Percentiles rank a stretch among this genome's conserved stretches.
Conservation (phyloP, 1,140 invertebrate genomes). For the Zaprionus kolodkinae region DNA sequence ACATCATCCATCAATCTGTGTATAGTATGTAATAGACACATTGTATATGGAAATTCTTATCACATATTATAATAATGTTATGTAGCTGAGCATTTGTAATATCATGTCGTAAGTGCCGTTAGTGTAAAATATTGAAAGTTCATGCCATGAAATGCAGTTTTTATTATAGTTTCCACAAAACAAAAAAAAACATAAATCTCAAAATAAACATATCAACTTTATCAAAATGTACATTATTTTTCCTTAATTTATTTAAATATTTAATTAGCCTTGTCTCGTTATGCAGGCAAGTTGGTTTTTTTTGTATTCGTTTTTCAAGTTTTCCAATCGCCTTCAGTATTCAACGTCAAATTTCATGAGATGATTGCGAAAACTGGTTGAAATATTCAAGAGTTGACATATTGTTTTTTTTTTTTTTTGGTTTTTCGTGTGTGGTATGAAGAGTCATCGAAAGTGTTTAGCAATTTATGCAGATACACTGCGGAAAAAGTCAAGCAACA, state of each 20-base stretch:
- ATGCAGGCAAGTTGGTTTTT: background rate
- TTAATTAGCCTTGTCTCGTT: conserved; percentile 2
- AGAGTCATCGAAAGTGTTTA: conserved; percentile 19
- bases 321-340: conserved; percentile 3
- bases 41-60: too few species aligned
- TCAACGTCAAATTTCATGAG: conserved; percentile 11
- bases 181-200: background rate
- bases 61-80: background rate
- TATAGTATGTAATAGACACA: background rate
- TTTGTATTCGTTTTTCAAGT: background rate
- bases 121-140: background rate
- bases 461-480: conserved; percentile 9
- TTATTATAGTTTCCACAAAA: background rate
- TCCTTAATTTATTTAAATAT: background rate
- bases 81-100: background rate
- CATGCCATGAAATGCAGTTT: background rate
- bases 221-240: background rate
- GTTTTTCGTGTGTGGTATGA: background rate
- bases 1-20: background rate
- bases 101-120: background rate
- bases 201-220: background rate
- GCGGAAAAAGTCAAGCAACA: too few species aligned
- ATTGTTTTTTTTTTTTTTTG: background rate
- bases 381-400: conserved; percentile 16
- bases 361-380: conserved; percentile 36